phyloP scores from a whole-genome alignment of 2,888 invertebrate genomes.

The Apamea epomidion region DNA sequence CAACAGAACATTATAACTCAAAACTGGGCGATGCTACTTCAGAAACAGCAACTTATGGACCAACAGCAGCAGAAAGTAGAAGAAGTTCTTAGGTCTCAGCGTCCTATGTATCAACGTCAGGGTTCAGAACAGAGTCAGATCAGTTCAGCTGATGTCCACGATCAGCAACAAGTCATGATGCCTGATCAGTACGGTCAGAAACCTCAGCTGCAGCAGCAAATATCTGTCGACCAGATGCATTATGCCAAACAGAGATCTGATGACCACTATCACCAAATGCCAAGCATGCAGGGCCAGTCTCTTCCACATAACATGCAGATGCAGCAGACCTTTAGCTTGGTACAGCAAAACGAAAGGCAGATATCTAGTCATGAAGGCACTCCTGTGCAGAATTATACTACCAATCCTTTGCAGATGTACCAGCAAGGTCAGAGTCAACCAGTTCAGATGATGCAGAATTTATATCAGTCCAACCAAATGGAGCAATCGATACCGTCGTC shows the following conservation, averaged over 20 bases:
- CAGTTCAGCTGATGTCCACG: constrained; percentile 81
- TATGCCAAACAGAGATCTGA: constrained; percentile 81
- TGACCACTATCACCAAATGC: constrained; percentile 82
- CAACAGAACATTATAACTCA: constrained; percentile 91
- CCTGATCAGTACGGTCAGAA: constrained; percentile 79
- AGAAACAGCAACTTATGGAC: constrained; percentile 88
- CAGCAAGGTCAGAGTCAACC: constrained; percentile 79
- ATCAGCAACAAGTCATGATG: constrained; percentile 79
- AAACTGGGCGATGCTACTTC: constrained; percentile 87
- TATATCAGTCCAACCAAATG: constrained; percentile 73
- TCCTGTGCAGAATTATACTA: constrained; percentile 86
- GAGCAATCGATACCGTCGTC: constrained; percentile 71
- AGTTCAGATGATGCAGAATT: constrained; percentile 71
- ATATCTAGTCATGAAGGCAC: constrained; percentile 90
- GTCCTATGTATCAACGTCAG: constrained; percentile 85
- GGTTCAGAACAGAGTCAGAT: constrained; percentile 87
- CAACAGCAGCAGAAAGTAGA: constrained; percentile 89
- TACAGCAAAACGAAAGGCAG: constrained; percentile 87
- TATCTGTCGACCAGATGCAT: constrained; percentile 84
- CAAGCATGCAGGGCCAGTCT: constrained; percentile 85
- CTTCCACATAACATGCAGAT: constrained; percentile 84
- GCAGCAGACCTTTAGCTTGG: constrained; percentile 81
- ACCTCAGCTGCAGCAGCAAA: constrained; percentile 80
- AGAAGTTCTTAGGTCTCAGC: constrained; percentile 82
- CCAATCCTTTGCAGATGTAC: constrained; percentile 87